A percentile compares a stretch with the other conserved stretches of the same genome.
phyloP scores from a whole-genome alignment of 2,113 vertebrate species.

The Jacana jacana region DNA sequence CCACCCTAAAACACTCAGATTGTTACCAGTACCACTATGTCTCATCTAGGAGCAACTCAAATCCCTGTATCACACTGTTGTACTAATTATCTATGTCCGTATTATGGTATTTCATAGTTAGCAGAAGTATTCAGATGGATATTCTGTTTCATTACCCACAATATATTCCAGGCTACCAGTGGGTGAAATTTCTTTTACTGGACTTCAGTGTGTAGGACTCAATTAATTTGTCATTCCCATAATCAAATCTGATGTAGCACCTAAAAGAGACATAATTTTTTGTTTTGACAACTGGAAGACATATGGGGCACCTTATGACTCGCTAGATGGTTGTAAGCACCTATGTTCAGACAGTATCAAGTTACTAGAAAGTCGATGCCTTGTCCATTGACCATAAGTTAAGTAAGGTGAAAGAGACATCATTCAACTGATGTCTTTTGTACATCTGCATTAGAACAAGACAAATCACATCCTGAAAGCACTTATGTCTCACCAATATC shows the following conservation, averaged over 20 bases:
- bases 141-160: not conserved
- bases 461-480: too few species aligned
- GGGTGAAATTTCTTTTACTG: not conserved
- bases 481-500: not conserved
- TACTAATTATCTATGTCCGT: not conserved
- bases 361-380: not conserved
- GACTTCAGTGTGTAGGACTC: not conserved
- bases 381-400: not conserved
- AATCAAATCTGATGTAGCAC: not conserved
- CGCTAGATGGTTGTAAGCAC: not conserved
- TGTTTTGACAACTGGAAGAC: not conserved
- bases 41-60: not conserved
- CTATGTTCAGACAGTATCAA: not conserved
- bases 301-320: not conserved
- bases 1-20: not conserved
- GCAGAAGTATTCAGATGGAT: not conserved
- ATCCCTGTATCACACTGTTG: not conserved
- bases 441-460: not conserved
- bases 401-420: not conserved
- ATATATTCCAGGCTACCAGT: not conserved
- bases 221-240: not conserved
- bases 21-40: not conserved
- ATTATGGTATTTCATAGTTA: not conserved
- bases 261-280: not conserved
- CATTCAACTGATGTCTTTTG: not conserved